Conservation (phyloP, 2,113 vertebrate genomes). For the Vidua macroura region DNA sequence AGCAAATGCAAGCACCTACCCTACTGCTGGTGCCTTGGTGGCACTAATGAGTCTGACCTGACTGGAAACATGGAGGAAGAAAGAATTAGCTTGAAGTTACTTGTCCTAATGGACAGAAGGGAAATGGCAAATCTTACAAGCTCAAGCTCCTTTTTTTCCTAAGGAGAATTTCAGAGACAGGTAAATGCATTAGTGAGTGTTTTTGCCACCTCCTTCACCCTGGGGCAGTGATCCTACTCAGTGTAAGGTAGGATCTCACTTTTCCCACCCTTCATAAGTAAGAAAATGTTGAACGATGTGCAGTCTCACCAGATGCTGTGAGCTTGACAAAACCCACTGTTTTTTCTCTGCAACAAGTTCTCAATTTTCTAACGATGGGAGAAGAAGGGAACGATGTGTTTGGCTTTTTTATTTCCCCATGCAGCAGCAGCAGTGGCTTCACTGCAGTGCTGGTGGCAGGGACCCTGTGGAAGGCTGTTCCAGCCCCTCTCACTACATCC, state of each 20-base stretch:
- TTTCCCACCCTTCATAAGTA: not conserved
- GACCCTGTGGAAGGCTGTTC: not conserved
- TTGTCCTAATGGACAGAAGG: not conserved
- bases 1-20: not conserved
- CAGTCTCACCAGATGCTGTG: not conserved
- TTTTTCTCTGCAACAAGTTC: not conserved
- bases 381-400: not conserved
- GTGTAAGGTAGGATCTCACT: not conserved
- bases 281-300: accelerated
- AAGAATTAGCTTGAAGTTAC: not conserved
- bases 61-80: not conserved
- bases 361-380: not conserved
- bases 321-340: not conserved
- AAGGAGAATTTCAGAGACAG: not conserved
- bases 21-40: slow-evolving; percentile 1
- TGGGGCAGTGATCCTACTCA: not conserved
- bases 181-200: not conserved
- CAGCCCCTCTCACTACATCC: not conserved
- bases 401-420: not conserved
- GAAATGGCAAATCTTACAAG: not conserved
- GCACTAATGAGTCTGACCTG: not conserved
- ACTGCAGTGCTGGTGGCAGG: accelerated
- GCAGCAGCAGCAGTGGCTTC: not conserved
- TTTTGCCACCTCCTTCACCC: not conserved
- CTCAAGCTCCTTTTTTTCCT: not conserved